phyloP scores from a whole-genome alignment of 2,113 vertebrate species.

The Empidonax traillii region DNA sequence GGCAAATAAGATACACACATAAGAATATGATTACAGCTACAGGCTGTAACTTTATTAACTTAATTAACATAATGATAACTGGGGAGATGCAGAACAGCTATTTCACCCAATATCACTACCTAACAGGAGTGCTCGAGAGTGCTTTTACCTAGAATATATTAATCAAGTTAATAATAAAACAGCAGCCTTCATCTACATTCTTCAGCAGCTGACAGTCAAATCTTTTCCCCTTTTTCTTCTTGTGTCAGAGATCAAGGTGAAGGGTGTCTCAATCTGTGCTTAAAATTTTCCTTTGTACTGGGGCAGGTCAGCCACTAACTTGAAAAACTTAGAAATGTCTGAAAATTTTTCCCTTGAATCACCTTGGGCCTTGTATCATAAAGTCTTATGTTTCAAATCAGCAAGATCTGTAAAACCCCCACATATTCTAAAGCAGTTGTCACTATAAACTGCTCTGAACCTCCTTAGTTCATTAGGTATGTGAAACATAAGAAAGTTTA shows the following conservation, averaged over 20 bases:
- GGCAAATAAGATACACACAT: background rate
- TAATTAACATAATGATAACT: constrained; percentile 54
- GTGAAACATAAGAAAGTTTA: background rate
- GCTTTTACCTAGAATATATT: background rate
- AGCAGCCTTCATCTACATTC: background rate
- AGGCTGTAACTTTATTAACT: constrained; percentile 33
- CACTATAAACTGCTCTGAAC: background rate
- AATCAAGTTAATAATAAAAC: background rate
- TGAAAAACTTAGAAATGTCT: background rate
- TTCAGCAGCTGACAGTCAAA: background rate
- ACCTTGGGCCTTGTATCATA: background rate
- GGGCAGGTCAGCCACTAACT: background rate
- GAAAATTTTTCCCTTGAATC: background rate
- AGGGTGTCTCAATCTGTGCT: background rate
- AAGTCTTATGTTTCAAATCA: background rate
- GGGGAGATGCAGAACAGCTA: constrained; percentile 5
- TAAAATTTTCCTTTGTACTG: background rate
- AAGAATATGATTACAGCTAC: constrained; percentile 3
- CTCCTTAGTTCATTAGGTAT: background rate
- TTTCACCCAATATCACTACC: constrained; percentile 2
- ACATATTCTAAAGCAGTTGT: background rate
- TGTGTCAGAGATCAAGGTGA: background rate
- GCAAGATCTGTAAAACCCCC: background rate
- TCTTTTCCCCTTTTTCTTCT: background rate
- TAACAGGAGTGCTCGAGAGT: background rate